Base-by-base conservation (phyloP, 2,797 vertebrate genomes). In the Alca torda region DNA sequence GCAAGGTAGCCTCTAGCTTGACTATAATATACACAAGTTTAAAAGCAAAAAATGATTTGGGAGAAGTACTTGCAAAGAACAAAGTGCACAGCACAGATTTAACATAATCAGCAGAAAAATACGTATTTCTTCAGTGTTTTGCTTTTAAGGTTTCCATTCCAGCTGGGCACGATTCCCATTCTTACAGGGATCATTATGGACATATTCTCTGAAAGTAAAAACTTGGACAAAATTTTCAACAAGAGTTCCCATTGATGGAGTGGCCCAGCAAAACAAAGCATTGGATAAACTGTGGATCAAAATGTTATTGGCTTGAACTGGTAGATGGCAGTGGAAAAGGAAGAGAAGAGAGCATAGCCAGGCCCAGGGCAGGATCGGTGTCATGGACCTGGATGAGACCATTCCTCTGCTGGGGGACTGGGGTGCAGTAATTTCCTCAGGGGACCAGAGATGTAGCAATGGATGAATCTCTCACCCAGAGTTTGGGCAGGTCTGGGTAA, bases 361-460 rank as follows among this genome's bases (percentile, higher is more conserved):
- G 43, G 21, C 8, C 17, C 25, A 51, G 61, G 46, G 30, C 26
- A 76, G 80, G 24, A 64, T 18, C 3, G 51, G 28, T 7, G 6
- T 35, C 77, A 23, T 12, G 0, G 5, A 26, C 14, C 28, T 6
- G 4, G 43, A 26, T 83, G 48, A 31, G 39, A 59, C 16, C 5
- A 0, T n/a, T 70, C 12, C 7, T 43, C 35, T 85, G 19, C 35
- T 74, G 2, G 1, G 63, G 46, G 41, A 9, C 33, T 84, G 30
- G 18, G 6, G 5, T 1, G 1, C 26, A 37, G 69, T 6, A 1
- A 13, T 21, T 87, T 17, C 31, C 6, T 39, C 0, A 0, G 23
- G 31, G 23, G 13, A 50, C 37, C 24, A 53, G 45, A 57, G 59
- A 19, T 2, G 5, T 30, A 43, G 26, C 18, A 53, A 13, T 6